Percentiles rank a stretch among this genome's conserved stretches.
phyloP scores from a whole-genome alignment of 1,140 invertebrate species.

The Zaprionus davidi region DNA sequence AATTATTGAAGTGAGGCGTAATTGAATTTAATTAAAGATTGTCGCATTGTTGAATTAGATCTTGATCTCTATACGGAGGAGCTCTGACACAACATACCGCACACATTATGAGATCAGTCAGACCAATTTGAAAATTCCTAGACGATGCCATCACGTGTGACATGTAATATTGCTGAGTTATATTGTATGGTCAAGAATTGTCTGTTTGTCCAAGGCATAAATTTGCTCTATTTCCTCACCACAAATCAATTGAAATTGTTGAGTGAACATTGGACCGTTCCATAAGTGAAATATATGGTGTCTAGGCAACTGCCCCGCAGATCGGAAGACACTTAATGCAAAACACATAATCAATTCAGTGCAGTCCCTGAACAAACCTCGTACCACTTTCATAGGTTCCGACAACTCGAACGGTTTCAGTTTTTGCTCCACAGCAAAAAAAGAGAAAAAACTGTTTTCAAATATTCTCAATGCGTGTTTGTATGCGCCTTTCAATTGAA shows the following conservation, averaged over 20 bases:
- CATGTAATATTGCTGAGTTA: conserved; percentile 14
- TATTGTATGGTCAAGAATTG: not conserved
- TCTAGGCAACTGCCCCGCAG: conserved; percentile 63
- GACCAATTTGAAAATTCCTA: conserved; percentile 41
- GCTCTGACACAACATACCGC: conserved; percentile 47
- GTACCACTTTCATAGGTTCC: conserved; percentile 4
- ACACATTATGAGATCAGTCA: conserved; percentile 10
- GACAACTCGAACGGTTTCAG: conserved; percentile 3
- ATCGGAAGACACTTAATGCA: conserved; percentile 43
- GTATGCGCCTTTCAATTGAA: conserved; percentile 77
- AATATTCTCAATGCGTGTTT: conserved; percentile 58
- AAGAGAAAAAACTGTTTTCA: conserved; percentile 49
- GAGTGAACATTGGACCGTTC: conserved; percentile 68
- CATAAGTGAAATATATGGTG: conserved; percentile 62
- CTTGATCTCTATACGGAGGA: not conserved
- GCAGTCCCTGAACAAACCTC: conserved; percentile 34
- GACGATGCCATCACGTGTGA: conserved; percentile 46
- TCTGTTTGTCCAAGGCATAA: conserved; percentile 5
- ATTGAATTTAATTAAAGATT: conserved; percentile 74
- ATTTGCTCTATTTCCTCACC: conserved; percentile 14
- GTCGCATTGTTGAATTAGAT: conserved; percentile 43
- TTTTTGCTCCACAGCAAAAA: conserved; percentile 12
- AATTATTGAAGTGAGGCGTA: conserved; percentile 58
- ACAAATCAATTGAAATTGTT: conserved; percentile 76
- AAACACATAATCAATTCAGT: conserved; percentile 68